These are phyloP conservation scores for Lepidocolaptes lacrymiger DNA, from an alignment of 2,797 vertebrate species.

Conservation along the genomic window DNA sequence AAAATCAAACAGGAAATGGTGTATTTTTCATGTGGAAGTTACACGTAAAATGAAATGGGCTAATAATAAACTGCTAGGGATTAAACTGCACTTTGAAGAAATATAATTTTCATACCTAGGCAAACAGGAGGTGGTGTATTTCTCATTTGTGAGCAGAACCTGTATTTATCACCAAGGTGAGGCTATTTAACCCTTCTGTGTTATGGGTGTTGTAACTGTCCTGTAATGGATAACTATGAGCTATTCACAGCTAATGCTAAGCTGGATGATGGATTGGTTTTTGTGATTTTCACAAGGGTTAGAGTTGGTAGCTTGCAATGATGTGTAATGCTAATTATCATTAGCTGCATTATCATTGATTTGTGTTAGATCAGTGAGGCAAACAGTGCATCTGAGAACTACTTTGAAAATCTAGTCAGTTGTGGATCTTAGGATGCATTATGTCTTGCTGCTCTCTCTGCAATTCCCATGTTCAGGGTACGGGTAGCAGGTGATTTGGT, in stretches of 20 bases:
- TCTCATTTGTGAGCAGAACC: not conserved
- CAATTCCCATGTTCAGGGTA: not conserved
- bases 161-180: not conserved
- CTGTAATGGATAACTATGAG: not conserved
- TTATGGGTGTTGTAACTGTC: not conserved
- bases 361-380: not conserved
- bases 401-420: not conserved
- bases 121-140: not conserved
- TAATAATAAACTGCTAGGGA: not conserved
- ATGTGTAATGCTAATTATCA: not conserved
- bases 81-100: not conserved
- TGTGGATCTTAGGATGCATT: not conserved
- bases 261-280: not conserved
- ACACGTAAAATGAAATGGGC: not conserved
- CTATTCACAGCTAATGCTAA: not conserved
- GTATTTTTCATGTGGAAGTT: not conserved
- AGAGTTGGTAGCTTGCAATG: not conserved
- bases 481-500: not conserved
- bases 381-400: not conserved
- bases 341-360: not conserved
- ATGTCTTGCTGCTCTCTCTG: not conserved
- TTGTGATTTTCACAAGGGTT: not conserved
- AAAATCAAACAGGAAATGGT: fast-evolving
- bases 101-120: not conserved
- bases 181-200: not conserved